Evolutionary conservation across 1,140 invertebrate species (phyloP), one percentile per base, ranked within the genome.

Genomic region (Drosophila triauraria): DNA sequence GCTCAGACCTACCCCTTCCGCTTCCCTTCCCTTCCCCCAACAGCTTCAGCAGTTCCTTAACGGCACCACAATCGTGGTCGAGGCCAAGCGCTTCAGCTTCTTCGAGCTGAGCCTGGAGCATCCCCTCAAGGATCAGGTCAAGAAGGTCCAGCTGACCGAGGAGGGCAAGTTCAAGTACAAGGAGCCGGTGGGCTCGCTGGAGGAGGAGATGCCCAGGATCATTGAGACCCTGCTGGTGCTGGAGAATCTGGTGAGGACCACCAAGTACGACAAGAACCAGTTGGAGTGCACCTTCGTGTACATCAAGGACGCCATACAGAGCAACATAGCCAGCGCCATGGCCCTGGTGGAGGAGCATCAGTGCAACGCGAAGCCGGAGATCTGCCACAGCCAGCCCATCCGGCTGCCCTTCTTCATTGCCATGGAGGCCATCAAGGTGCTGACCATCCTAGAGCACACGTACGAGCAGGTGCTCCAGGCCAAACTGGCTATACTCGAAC

Each of bases 371-470:
- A n/a, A 38, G 6, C 1, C 3, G 4, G 48, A 67, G 15, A 12
- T n/a, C 5, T 32, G 56, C 12, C 46, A 56, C 23, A 15, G n/a
- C 0, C 6, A 2, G 0, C 6, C 4, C 30, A 43, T 23, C 6
- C n/a, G 1, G 4, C 5, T 57, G 10, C 8, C 27, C 5, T 80
- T 58, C 17, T 59, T 15, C 15, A n/a, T 64, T 1, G 40, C 47
- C 38, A 17, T 48, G 13, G 84, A 86, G 50, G 44, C 51, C 13
- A 48, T 77, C 8, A 47, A 58, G 10, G 15, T 88, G 43, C 60
- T 86, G 5, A 12, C 53, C 3, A 40, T 86, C 0, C 9, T 80
- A 0, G 30, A 62, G 54, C 8, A 40, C 7, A 69, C 58, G 17
- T 86, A 88, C 43, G 12, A 20, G 0, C 2, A 23, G 3, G 65